These are phyloP conservation scores for Tympanoctomys barrerae DNA, from an alignment of 2,797 vertebrate species.

Conservation along the genomic window DNA sequence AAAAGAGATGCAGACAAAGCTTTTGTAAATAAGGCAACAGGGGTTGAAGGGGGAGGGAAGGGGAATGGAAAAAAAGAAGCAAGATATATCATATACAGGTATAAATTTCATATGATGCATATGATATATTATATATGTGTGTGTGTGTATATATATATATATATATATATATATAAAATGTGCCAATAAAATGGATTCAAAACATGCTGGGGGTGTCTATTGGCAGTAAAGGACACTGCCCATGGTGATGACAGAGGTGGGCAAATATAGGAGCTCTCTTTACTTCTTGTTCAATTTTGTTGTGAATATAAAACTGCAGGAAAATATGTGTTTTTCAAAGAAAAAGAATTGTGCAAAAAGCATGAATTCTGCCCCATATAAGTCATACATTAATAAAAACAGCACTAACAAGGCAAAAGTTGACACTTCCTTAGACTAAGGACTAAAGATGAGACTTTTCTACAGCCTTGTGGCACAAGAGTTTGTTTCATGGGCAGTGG, in stretches of 20 bases:
- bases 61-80: background rate
- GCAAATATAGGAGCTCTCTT: background rate
- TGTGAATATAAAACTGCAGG: background rate
- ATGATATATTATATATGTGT: background rate
- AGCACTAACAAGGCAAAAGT: background rate
- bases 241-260: background rate
- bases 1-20: background rate
- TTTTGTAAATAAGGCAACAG: background rate
- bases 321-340: background rate
- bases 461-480: background rate
- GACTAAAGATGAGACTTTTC: constrained; percentile 22
- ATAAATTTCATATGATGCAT: background rate
- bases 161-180: background rate
- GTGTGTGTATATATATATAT: no score
- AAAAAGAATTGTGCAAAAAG: background rate
- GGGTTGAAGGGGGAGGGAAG: background rate
- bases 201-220: background rate
- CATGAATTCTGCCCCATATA: background rate
- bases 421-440: background rate
- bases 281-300: background rate
- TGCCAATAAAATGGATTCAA: background rate
- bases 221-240: background rate
- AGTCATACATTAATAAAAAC: background rate
- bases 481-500: no score
- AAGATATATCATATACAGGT: no score